phyloP scores from a whole-genome alignment of 2,888 invertebrate genomes.

The Macroteleia sp. region DNA sequence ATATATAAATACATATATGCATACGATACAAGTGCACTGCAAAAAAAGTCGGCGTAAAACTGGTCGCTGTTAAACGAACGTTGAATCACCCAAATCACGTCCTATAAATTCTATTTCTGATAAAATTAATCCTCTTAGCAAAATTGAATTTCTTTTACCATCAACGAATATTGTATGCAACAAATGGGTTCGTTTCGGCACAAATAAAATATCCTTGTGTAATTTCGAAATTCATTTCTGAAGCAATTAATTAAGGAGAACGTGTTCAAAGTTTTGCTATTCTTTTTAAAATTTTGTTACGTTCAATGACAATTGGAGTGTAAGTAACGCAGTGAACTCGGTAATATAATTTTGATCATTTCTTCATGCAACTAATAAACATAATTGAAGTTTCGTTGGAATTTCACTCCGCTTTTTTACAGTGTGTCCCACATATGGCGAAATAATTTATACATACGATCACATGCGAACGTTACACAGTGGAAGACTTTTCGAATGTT shows the following conservation, averaged over 20 bases:
- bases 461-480: constrained; percentile 64
- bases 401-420: constrained; percentile 42
- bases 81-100: background rate
- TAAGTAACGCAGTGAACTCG: too few species aligned
- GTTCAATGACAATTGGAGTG: too few species aligned
- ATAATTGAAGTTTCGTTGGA: background rate
- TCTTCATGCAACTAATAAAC: too few species aligned
- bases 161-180: background rate
- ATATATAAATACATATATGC: constrained; percentile 49
- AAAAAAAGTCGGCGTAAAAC: constrained; percentile 44
- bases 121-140: background rate
- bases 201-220: too few species aligned
- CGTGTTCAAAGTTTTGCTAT: too few species aligned
- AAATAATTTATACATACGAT: constrained; percentile 57
- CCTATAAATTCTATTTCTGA: background rate
- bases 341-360: too few species aligned
- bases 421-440: constrained; percentile 47
- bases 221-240: too few species aligned
- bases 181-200: background rate
- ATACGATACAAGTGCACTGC: constrained; percentile 52
- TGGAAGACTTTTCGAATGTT: constrained; percentile 71
- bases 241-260: too few species aligned
- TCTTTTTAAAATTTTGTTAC: too few species aligned
- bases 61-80: constrained; percentile 2
- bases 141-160: background rate